Evolutionary conservation across 2,888 invertebrate species (phyloP).

Genomic region (Cartodere bifasciata): DNA sequence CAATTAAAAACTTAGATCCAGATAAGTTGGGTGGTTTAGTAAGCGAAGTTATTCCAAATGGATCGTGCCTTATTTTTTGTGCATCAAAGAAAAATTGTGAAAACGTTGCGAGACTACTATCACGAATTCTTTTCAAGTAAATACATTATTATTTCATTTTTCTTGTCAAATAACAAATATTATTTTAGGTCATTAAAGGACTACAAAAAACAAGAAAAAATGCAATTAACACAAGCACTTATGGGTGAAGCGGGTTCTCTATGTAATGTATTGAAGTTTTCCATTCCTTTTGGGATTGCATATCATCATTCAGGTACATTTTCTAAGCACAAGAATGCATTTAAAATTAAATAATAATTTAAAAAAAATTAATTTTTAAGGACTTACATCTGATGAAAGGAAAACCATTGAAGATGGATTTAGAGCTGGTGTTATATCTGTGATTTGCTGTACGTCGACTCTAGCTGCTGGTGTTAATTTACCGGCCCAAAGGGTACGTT

Average conservation of each 20-base stretch:
- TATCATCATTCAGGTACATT: constrained; percentile 76
- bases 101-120: constrained; percentile 60
- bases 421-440: constrained; percentile 67
- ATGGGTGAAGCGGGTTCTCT: constrained; percentile 49
- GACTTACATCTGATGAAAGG: constrained; percentile 79
- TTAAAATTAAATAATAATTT: not conserved
- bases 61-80: constrained; percentile 83
- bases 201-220: constrained; percentile 46
- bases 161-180: too few relatives aligned
- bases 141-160: constrained; percentile 9
- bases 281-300: constrained; percentile 71
- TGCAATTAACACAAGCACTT: constrained; percentile 47
- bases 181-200: constrained; percentile 39
- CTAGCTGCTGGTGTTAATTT: constrained; percentile 96
- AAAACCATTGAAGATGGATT: constrained; percentile 74
- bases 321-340: too few relatives aligned
- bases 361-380: constrained; percentile 17
- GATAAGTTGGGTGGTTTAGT: constrained; percentile 71
- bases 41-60: constrained; percentile 64
- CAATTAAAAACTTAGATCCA: constrained; percentile 53
- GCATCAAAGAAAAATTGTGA: constrained; percentile 88
- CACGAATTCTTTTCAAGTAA: constrained; percentile 9
- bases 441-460: constrained; percentile 91
- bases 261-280: constrained; percentile 51
- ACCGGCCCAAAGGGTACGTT: constrained; percentile 67